These are phyloP conservation scores for Tiliacea citrago DNA, from an alignment of 2,888 invertebrate genomes.

Conservation along the genomic window DNA sequence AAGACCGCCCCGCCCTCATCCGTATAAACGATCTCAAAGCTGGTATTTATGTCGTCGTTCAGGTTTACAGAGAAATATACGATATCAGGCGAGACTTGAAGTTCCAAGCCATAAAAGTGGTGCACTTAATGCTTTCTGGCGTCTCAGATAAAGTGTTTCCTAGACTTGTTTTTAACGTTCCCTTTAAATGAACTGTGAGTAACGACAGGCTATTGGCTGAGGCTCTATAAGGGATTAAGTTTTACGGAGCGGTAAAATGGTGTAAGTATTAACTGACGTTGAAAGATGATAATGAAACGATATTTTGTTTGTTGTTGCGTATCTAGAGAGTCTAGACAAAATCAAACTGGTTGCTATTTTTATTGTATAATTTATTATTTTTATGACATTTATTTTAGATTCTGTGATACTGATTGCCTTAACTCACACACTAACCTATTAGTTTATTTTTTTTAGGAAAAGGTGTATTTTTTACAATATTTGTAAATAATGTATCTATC, in stretches of 20 bases:
- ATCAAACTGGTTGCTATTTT: too few species aligned
- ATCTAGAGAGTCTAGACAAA: too few species aligned
- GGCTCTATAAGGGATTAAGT: slow-evolving; percentile 34
- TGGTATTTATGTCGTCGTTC: slow-evolving; percentile 19
- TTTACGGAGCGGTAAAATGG: slow-evolving; percentile 46
- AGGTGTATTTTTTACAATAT: too few species aligned
- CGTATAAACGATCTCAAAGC: not conserved
- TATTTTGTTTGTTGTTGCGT: slow-evolving; percentile 8
- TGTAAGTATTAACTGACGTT: slow-evolving; percentile 7
- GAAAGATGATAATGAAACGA: slow-evolving; percentile 19
- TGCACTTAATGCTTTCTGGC: slow-evolving; percentile 58
- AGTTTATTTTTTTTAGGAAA: too few species aligned
- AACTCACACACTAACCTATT: too few species aligned
- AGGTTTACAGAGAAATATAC: slow-evolving; percentile 17
- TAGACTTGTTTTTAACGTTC: slow-evolving; percentile 60
- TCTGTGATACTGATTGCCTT: too few species aligned
- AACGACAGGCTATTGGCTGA: slow-evolving; percentile 42
- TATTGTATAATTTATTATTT: too few species aligned
- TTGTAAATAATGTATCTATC: too few species aligned
- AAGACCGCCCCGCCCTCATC: not conserved
- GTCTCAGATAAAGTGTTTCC: slow-evolving; percentile 56
- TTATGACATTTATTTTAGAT: too few species aligned
- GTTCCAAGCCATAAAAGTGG: slow-evolving; percentile 57
- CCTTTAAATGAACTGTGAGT: slow-evolving; percentile 58
- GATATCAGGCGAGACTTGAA: slow-evolving; percentile 36